Base-by-base conservation (phyloP, 2,113 vertebrate genomes). In the Sylvia atricapilla region DNA sequence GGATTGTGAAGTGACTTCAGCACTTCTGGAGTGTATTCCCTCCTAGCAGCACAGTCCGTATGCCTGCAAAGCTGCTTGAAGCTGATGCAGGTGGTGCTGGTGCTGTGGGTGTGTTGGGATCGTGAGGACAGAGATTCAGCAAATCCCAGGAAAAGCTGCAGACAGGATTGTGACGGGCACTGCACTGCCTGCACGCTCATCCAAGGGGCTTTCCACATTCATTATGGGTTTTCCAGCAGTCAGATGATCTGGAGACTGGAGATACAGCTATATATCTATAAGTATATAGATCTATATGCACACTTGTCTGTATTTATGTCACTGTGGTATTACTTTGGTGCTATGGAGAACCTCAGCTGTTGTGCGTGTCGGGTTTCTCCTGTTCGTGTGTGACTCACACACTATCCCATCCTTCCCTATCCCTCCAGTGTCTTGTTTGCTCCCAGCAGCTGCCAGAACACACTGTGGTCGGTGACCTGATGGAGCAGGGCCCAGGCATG, bases 171-270 rank as follows among this genome's bases (percentile, higher is more conserved):
- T 2, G 2, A 21, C 2, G 1, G 73, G 20, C 21, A 2, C 24
- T 0, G 0, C 0, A 0, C 47, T 35, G 33, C 56, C 47, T 13
- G 25, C 4, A 0, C 23, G 4, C 64, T 25, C 46, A 0, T 20
- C 17, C 1, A 0, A 21, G 39, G 30, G 27, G 8, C 79, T 77
- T 58, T 33, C 44, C 8, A 0, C 44, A 3, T 27, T 27, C 37
- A 10, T 25, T 7, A 0, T 6, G 55, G 13, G 15, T 41, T 63
- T 27, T 41, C 17, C 69, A 63, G 64, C 5, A 2, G 44, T 58
- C 69, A 5, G 6, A 10, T 14, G 39, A 4, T 64, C 47, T 37
- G 30, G 69, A 59, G 69, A 15, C 67, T n/a, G 44, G 56, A 69
- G 60, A 9, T 17, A 3, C 7, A 10, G 18, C 25, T 7, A 0